phyloP scores from a whole-genome alignment of 30 jellyfish, hydroid and myxozoan genomes.

The Nemopilema nomurai region DNA sequence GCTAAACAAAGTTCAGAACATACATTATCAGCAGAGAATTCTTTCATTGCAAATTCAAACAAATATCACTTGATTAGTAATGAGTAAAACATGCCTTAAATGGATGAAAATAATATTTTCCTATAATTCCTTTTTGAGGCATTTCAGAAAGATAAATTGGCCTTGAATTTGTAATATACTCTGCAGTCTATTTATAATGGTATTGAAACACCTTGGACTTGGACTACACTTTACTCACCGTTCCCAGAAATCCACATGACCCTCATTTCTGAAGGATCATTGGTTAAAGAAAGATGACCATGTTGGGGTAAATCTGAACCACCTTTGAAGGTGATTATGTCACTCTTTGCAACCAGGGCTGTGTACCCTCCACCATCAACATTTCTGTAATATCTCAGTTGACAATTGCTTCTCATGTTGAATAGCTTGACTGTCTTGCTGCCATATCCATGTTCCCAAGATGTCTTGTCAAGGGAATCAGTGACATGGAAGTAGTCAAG shows the following conservation, averaged over 20 bases:
- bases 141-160: too few relatives aligned
- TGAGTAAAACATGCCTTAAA: too few relatives aligned
- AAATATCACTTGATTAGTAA: too few relatives aligned
- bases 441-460: constrained; percentile 83
- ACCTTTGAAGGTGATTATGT: constrained; percentile 53
- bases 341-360: constrained; percentile 67
- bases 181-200: too few relatives aligned
- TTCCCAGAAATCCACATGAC: constrained; percentile 84
- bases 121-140: too few relatives aligned
- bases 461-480: constrained; percentile 17
- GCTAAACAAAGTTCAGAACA: too few relatives aligned
- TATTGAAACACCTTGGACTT: too few relatives aligned
- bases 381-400: constrained; percentile 60
- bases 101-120: too few relatives aligned
- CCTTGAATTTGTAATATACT: too few relatives aligned
- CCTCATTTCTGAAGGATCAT: constrained; percentile 76
- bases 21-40: too few relatives aligned
- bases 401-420: constrained; percentile 68
- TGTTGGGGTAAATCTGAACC: constrained; percentile 70
- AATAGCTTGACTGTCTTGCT: constrained; percentile 42
- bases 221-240: constrained; percentile 44
- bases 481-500: constrained; percentile 68
- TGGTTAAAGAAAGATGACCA: constrained; percentile 73
- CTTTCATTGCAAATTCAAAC: too few relatives aligned
- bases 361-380: constrained; percentile 41